Conservation (phyloP, 2,797 vertebrate species). For the Sebastes kiyomatsui region DNA sequence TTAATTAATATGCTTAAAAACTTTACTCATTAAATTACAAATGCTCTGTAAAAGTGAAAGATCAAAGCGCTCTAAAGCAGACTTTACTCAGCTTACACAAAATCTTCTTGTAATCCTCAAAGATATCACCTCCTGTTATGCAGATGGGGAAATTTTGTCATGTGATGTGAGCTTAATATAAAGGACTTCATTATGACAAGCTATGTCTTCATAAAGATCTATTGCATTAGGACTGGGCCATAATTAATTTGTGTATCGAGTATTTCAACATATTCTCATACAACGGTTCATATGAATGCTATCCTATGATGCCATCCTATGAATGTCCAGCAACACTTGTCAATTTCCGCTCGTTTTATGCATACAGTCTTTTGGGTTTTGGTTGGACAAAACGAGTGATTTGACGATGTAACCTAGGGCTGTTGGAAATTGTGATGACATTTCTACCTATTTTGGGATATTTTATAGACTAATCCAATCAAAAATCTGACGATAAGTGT, state of each 20-base stretch:
- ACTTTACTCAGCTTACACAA: not conserved
- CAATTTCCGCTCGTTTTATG: too few species aligned
- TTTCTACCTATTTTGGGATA: not conserved
- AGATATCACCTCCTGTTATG: slow-evolving; percentile 7
- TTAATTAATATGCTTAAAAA: not conserved
- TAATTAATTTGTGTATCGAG: not conserved
- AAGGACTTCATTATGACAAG: not conserved
- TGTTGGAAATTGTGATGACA: not conserved
- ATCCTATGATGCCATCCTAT: rapidly evolving
- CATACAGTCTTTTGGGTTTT: not conserved
- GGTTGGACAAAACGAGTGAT: not conserved
- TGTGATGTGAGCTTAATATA: not conserved
- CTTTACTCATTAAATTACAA: not conserved
- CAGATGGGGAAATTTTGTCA: not conserved
- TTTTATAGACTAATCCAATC: not conserved
- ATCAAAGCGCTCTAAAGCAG: not conserved
- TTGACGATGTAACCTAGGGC: not conserved
- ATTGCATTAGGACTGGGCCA: not conserved
- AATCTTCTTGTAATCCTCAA: slow-evolving; percentile 3
- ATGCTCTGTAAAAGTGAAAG: not conserved
- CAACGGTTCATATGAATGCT: too few species aligned
- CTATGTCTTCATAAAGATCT: not conserved
- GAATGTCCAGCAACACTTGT: too few species aligned
- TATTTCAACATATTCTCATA: not conserved
- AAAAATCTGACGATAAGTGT: not conserved